phyloP scores from a whole-genome alignment of 1,140 invertebrate genomes.

The Brachionus calyciflorus region DNA sequence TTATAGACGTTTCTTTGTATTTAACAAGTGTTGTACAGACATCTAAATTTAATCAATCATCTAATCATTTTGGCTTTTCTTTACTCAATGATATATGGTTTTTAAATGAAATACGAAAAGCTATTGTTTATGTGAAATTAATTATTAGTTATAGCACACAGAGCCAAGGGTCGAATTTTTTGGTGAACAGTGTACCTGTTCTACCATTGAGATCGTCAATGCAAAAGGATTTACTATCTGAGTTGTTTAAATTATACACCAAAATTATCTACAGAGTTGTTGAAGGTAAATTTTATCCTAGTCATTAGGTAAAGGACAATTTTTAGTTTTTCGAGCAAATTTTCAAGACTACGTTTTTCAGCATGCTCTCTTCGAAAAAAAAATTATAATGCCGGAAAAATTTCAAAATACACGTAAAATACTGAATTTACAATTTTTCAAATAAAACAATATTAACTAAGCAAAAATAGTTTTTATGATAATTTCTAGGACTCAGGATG shows the following conservation, averaged over 20 bases:
- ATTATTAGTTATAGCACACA: background rate
- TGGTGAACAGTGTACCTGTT: constrained; percentile 22
- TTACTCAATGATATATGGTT: constrained; percentile 24
- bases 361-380: too few relatives aligned
- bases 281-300: constrained; percentile 30
- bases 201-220: constrained; percentile 24
- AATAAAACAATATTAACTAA: too few relatives aligned
- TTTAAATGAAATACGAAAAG: constrained; percentile 36
- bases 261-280: background rate
- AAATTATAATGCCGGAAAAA: too few relatives aligned
- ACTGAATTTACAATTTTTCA: too few relatives aligned
- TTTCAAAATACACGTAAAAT: too few relatives aligned
- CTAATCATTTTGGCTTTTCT: background rate
- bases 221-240: constrained; percentile 33
- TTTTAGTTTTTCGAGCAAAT: too few relatives aligned
- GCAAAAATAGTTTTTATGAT: too few relatives aligned
- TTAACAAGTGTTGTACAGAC: constrained; percentile 13
- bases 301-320: too few relatives aligned
- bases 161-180: background rate
- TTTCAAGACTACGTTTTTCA: too few relatives aligned
- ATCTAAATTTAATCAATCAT: background rate
- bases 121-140: constrained; percentile 1
- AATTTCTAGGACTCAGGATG: too few relatives aligned
- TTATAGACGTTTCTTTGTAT: constrained; percentile 25
- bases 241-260: constrained; percentile 15